Percentiles rank a stretch among this genome's conserved stretches.
phyloP scores from a whole-genome alignment of 2,797 vertebrate genomes.

The Manis crassicaudata region DNA sequence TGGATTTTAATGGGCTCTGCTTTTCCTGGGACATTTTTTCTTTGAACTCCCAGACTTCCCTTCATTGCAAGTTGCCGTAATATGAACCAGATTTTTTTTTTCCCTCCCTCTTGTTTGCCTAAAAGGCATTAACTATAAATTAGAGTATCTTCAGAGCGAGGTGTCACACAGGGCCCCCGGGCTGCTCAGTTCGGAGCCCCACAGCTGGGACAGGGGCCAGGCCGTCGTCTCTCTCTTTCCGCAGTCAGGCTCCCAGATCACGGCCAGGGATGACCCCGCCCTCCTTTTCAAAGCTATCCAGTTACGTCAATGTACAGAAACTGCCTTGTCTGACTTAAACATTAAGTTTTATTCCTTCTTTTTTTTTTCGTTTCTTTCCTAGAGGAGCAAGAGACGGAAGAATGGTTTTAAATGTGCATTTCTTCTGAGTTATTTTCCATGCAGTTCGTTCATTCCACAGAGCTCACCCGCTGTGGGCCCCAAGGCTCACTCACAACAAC shows the following conservation, averaged over 20 bases:
- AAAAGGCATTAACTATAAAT: constrained; percentile 80
- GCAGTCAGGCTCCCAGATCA: neutral
- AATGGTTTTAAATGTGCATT: constrained; percentile 51
- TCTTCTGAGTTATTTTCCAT: constrained; percentile 29
- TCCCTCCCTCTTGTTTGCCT: constrained; percentile 76
- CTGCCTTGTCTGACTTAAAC: constrained; percentile 52
- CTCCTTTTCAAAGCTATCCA: constrained; percentile 47
- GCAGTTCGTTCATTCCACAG: neutral
- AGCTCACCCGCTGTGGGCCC: neutral
- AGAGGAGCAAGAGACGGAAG: neutral
- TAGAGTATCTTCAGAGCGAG: constrained; percentile 72
- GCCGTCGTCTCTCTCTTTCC: neutral
- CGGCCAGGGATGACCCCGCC: constrained; percentile 17
- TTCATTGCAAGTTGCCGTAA: constrained; percentile 77
- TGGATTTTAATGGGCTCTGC: constrained; percentile 69
- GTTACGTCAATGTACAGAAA: neutral
- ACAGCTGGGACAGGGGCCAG: constrained; percentile 58
- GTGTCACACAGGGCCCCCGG: constrained; percentile 43
- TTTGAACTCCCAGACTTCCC: constrained; percentile 77
- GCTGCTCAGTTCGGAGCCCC: neutral
- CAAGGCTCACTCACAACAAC: neutral
- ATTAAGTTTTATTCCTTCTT: constrained; percentile 40
- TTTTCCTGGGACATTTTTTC: constrained; percentile 63
- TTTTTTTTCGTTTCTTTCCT: neutral
- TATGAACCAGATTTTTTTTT: constrained; percentile 79